A percentile compares a stretch with the other conserved stretches of the same genome.
Conservation (phyloP, 2,797 vertebrate genomes). For the Hylomyscus alleni region DNA sequence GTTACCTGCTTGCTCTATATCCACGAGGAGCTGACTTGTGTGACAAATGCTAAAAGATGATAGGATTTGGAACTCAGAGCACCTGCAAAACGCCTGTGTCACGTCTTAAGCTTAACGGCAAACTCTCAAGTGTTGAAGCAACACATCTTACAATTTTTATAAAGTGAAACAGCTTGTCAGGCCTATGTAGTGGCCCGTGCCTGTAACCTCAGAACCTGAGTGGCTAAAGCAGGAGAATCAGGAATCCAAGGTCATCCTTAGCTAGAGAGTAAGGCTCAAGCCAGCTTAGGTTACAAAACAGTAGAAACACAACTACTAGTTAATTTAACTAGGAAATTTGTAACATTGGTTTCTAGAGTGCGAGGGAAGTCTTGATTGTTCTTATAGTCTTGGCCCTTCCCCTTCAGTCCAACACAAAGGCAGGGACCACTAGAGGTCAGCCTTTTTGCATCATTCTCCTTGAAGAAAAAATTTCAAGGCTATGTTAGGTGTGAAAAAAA, state of each 20-base stretch:
- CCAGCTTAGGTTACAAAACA: not conserved
- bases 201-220: not conserved
- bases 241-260: not conserved
- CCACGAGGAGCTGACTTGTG: not conserved
- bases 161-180: not conserved
- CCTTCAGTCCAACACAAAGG: not conserved
- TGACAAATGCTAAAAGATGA: not conserved
- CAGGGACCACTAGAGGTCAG: constrained; percentile 76
- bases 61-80: not conserved
- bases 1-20: not conserved
- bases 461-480: constrained; percentile 33
- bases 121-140: not conserved
- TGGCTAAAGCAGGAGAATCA: not conserved
- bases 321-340: not conserved
- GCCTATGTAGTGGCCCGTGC: not conserved
- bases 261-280: not conserved
- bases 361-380: constrained; percentile 28
- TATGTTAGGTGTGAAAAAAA: not conserved
- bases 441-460: constrained; percentile 44
- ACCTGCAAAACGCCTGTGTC: not conserved
- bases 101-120: not conserved
- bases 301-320: not conserved
- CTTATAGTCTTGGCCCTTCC: constrained; percentile 31
- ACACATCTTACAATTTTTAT: not conserved
- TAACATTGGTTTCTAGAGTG: constrained; percentile 15